Evolutionary conservation across 2,888 invertebrate species (phyloP).

Genomic region (Agrochola macilenta): DNA sequence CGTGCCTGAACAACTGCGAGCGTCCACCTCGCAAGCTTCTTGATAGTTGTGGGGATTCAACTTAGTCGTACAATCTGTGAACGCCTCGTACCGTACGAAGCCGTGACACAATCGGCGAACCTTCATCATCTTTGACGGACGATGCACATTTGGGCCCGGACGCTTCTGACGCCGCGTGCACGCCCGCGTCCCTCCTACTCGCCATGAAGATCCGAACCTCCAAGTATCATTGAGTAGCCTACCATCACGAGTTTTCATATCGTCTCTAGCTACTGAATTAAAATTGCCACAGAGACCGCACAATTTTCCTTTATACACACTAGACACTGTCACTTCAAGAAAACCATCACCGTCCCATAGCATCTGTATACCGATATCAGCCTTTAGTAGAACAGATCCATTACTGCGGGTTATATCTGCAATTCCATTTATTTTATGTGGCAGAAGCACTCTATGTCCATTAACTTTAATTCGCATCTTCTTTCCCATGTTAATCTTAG

Average conservation of each 20-base stretch:
- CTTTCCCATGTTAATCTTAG: constrained; percentile 96
- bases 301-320: constrained; percentile 93
- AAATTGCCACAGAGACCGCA: constrained; percentile 99
- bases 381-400: constrained; percentile 92
- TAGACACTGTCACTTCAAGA: constrained; percentile 95
- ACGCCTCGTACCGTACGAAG: constrained; percentile 89
- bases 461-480: constrained; percentile 96
- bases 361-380: constrained; percentile 95
- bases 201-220: constrained; percentile 97
- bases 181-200: constrained; percentile 94
- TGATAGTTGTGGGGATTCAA: constrained; percentile 96
- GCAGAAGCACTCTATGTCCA: constrained; percentile 93
- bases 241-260: constrained; percentile 94
- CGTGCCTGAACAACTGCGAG: constrained; percentile 95
- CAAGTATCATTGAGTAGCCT: constrained; percentile 92
- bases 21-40: constrained; percentile 96
- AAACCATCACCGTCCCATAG: constrained; percentile 98
- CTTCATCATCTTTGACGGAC: constrained; percentile 86
- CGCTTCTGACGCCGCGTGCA: constrained; percentile 92
- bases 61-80: constrained; percentile 94
- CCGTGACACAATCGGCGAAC: constrained; percentile 89
- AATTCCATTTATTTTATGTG: constrained; percentile 91
- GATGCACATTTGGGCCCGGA: constrained; percentile 82
- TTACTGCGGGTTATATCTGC: constrained; percentile 92
- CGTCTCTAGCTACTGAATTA: constrained; percentile 96